Evolutionary conservation across 2,113 vertebrate species (phyloP), one percentile per base, ranked within the genome.

Genomic region (Phoxinus phoxinus): DNA sequence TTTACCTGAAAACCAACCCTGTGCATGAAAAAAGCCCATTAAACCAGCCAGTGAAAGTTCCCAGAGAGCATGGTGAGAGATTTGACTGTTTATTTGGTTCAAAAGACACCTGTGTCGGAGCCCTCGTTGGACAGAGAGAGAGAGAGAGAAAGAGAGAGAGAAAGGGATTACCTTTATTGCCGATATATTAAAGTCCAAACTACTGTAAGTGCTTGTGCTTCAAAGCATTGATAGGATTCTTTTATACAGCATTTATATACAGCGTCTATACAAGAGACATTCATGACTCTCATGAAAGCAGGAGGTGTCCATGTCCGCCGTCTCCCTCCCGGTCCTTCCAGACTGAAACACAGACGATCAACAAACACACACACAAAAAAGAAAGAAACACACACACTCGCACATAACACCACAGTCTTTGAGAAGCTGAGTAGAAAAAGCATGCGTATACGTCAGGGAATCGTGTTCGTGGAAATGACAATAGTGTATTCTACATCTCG

Each of bases 161-260:
- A 92, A 85, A 86, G 53, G 79, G 87, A 92, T 93, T 89, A 93
- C 85, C 88, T 91, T 93, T 93, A 90, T 93, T 92, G 91, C 89
- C 82, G 94, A 94, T 94, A 94, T 94, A 93, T 94, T 94, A 94
- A 91, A 92, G 51, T 94, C 92, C 92, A 90, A 92, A 91, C 91
- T 93, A 91, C 84, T 85, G 86, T 91, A 94, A 93, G 94, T 94
- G 93, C 92, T 92, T 91, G 92, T 94, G 92, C 92, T 91, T 94
- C 92, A 91, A 94, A 94, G 93, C 91, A 92, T 93, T 85, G 91
- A 94, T 88, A 93, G 88, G 69, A 89, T 86, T 86, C 81, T 93
- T 92, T 94, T 92, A 94, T 93, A 95, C 94, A 95, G 94, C 93
- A 92, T 95, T 94, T 95, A 95, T 95, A 91, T 95, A 95, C 95